Base-by-base conservation (phyloP, 1,140 invertebrate species). In the Cryptotermes secundus region DNA sequence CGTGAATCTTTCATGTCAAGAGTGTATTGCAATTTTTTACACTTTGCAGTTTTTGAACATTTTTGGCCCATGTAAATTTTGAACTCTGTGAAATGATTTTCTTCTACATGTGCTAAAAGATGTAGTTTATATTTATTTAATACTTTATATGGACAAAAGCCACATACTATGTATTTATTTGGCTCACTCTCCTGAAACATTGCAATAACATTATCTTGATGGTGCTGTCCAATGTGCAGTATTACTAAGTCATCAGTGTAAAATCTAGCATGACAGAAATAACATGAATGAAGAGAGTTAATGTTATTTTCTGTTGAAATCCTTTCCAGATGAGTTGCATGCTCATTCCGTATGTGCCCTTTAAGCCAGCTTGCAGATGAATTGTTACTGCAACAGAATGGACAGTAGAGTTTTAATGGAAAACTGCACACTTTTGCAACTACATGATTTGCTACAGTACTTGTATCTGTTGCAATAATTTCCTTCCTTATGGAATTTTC, bases 91-190 rank as follows among this genome's bases (percentile, higher is more conserved):
- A 87, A 86, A 82, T 88, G 88, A 72, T 87, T 88, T 79, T 87
- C 87, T 80, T 88, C 87, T 26, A 88, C 85, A 84, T 88, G 88
- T 79, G 87, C 84, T 35, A 87, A 84, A 10, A 88, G 81, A n/a
- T 86, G 34, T 86, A 87, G 87, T 14, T 85, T 83, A 59, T 88
- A 86, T 85, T 85, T 85, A 38, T 79, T 34, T 19, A 87, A 35
- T 49, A 86, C 85, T 83, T 85, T 87, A 84, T 87, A 86, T 19
- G 85, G 83, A 72, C 88, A 88, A 83, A 88, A 88, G 22, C 81
- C 79, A 84, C 88, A 88, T 36, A 86, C 79, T 42, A 86, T 79
- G 83, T 86, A 85, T 35, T 85, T 85, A 36, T 86, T 84, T 16
- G 83, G 82, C 81, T 84, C 85, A 36, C 79, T 49, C 9, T 82